Evolutionary conservation across 2,113 vertebrate genomes (phyloP), one percentile per base, ranked within the genome.

Genomic region (Thermophis baileyi): DNA sequence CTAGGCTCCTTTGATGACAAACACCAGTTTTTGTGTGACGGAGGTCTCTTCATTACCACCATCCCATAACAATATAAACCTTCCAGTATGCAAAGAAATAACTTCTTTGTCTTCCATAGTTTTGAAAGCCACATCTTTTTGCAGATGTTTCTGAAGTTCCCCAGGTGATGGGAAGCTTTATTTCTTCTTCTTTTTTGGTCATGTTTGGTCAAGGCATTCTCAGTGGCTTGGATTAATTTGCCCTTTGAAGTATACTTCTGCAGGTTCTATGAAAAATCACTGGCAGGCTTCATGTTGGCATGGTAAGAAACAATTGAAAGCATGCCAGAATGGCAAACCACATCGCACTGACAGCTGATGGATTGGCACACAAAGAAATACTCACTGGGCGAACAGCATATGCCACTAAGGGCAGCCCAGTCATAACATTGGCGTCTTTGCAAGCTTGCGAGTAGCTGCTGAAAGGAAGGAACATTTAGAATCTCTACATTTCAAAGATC

Each of bases 401-500:
- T 5, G n/a, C 0, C 89, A 69, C 89, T 8, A 35, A 30, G 54
- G 55, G 47, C 35, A 53, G 47, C 85, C 40, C 53, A 85, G 24
- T 49, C 69, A 0, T 18, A 86, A 88, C 51, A 25, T 86, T 57
- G 27, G 51, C 44, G 47, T 2, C 47, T 90, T 86, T 40, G 60
- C 40, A 69, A 89, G 35, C 20, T 81, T 46, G 60, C 27, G 49
- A 89, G 46, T 25, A 12, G 49, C 6, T 44, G 47, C 30, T 60
- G 57, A 88, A 95, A 94, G 50, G 0, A 1, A 94, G 18, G 5
- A 85, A 27, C n/a, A 14, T 54, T 40, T 30, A 91, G 14, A 92
- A 89, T 91, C 91, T 91, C 55, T 90, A 90, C 5, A 93, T 95
- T 95, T 94, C 44, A 91, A 88, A 53, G 53, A 57, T 92, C 53